phyloP scores from a whole-genome alignment of 2,888 invertebrate genomes.

The Taenaris catops region DNA sequence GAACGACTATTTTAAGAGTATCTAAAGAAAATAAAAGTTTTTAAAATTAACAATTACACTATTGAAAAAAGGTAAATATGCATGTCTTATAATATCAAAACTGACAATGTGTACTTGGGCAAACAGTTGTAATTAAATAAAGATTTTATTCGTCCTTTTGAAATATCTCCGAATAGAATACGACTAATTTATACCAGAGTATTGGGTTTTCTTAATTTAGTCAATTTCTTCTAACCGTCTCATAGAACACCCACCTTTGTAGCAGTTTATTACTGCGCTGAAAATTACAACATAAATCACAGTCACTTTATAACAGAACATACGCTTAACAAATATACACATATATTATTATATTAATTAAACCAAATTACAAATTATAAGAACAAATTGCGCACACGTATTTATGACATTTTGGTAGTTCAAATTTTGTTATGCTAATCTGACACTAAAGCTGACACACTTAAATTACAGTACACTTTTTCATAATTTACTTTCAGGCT shows the following conservation, averaged over 20 bases:
- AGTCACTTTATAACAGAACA: not conserved
- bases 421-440: not conserved
- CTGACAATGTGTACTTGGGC: not conserved
- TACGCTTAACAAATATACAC: slow-evolving; percentile 1
- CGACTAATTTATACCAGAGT: not conserved
- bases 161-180: not conserved
- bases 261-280: not conserved
- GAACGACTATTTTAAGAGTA: no score
- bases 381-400: not conserved
- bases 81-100: not conserved
- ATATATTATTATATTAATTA: not conserved
- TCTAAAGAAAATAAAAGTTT: no score
- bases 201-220: no score
- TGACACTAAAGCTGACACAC: not conserved
- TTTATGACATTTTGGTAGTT: not conserved
- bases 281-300: slow-evolving; percentile 4
- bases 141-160: not conserved
- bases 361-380: not conserved
- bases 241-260: no score
- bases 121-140: not conserved
- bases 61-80: no score
- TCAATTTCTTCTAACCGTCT: no score
- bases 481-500: no score
- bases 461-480: no score
- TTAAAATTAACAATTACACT: no score